Evolutionary conservation across 2,888 invertebrate genomes (phyloP).

Genomic region (Parnassius smintheus): DNA sequence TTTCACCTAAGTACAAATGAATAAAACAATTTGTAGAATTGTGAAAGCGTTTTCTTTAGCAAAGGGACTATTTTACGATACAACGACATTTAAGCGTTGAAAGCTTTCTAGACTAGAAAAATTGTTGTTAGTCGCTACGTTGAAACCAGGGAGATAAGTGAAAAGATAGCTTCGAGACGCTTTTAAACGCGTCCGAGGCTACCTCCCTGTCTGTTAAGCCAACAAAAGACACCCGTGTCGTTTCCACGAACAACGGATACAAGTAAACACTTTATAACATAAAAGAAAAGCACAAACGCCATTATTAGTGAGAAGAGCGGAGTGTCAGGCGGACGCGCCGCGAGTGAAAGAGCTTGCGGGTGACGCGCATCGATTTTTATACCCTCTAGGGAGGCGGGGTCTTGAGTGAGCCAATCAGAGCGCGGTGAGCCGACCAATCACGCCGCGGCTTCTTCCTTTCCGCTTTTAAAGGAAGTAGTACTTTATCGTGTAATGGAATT

Average conservation of each 20-base stretch:
- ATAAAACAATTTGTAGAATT: slow-evolving; percentile 8
- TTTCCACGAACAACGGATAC: slow-evolving; percentile 69
- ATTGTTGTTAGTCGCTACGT: slow-evolving; percentile 40
- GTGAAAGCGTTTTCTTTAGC: slow-evolving; percentile 29
- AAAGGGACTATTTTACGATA: slow-evolving; percentile 20
- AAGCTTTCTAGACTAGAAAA: slow-evolving; percentile 39
- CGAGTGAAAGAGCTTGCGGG: slow-evolving; percentile 63
- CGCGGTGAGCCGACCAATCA: slow-evolving; percentile 75
- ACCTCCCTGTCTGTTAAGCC: slow-evolving; percentile 53
- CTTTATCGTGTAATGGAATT: slow-evolving; percentile 76
- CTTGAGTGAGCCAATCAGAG: slow-evolving; percentile 68
- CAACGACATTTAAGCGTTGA: slow-evolving; percentile 39
- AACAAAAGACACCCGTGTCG: slow-evolving; percentile 70
- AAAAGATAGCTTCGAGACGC: slow-evolving; percentile 59
- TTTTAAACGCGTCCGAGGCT: slow-evolving; percentile 60
- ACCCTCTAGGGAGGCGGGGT: slow-evolving; percentile 72
- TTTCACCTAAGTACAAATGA: no score
- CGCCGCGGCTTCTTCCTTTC: slow-evolving; percentile 61
- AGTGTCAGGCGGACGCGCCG: slow-evolving; percentile 68
- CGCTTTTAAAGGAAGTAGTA: slow-evolving; percentile 57
- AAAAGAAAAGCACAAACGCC: slow-evolving; percentile 71
- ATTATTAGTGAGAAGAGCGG: slow-evolving; percentile 73
- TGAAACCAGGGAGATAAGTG: slow-evolving; percentile 51
- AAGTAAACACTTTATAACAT: slow-evolving; percentile 76
- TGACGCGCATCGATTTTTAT: slow-evolving; percentile 77